Evolutionary conservation across 2,797 vertebrate genomes (phyloP), one percentile per base, ranked within the genome.

Genomic region (Danio jaintianensis): DNA sequence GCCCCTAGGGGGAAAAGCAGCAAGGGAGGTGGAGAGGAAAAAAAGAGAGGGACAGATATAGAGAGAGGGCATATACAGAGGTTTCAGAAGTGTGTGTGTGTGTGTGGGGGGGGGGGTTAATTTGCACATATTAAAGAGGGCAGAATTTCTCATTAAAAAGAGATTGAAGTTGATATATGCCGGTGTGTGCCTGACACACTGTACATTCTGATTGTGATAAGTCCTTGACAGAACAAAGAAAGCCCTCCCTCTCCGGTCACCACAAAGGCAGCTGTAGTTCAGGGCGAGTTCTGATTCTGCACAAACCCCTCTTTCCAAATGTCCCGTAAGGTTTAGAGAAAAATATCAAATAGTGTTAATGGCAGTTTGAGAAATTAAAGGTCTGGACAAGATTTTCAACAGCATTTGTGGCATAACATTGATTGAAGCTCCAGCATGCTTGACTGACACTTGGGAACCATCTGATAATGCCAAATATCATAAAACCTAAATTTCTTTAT

Each of bases 151-250:
- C 92, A 94, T 93, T 94, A 93, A 94, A 94, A 93, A 92, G 91
- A 94, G 93, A 94, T 94, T 94, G 93, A 94, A 94, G 92, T 94
- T 94, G 93, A 94, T 94, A 93, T 94, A 93, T 94, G 92, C 91
- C 91, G 91, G 90, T 90, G 91, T 86, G 90, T 90, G 92, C 88
- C 92, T 93, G 93, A 93, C 91, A 92, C 93, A 93, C 93, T 94
- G 92, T 94, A 93, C 91, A 89, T 92, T 92, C 88, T 91, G 90
- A 93, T 91, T 91, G 91, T 91, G 91, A 93, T 90, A 92, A 93
- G 92, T 92, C 92, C 91, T 92, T 92, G 92, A 93, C 92, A 93
- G 93, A 94, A 94, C 93, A 93, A 94, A 94, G 93, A 92, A 89
- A 75, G 78, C 87, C 85, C 86, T 86, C 61, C 50, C 72, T 83